Conservation (phyloP, 2,888 invertebrate genomes). For the Dolichomitus sp. region DNA sequence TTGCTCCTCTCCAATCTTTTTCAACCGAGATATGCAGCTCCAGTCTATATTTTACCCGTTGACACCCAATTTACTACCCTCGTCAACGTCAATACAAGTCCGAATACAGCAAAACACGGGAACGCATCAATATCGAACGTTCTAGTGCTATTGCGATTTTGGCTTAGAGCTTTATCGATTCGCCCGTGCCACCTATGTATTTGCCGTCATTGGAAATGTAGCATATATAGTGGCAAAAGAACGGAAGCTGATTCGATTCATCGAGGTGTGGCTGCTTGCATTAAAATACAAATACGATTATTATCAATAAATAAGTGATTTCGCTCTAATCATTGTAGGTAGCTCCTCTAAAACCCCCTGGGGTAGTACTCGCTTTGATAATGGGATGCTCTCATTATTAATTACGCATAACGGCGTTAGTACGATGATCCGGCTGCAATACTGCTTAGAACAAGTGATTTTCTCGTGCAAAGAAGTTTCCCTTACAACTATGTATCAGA, state of each 20-base stretch:
- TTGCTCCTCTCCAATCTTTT: neutral
- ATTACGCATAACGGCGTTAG: neutral
- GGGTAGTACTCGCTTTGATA: too few species aligned
- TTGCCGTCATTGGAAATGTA: neutral
- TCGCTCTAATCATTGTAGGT: neutral
- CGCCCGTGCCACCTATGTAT: neutral
- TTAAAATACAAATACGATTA: neutral
- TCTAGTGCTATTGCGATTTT: too few species aligned
- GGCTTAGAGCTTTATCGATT: neutral
- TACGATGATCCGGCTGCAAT: too few species aligned
- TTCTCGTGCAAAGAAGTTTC: neutral
- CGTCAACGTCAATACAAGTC: neutral
- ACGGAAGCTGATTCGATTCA: neutral
- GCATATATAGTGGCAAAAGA: neutral
- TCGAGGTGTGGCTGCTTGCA: neutral
- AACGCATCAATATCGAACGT: neutral
- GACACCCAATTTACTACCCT: slow-evolving; percentile 13
- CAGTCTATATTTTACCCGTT: neutral
- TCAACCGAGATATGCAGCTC: neutral
- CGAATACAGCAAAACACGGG: neutral
- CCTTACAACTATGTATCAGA: neutral
- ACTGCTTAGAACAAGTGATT: too few species aligned
- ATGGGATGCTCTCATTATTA: neutral
- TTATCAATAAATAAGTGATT: neutral
- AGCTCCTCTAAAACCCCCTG: neutral